phyloP scores from a whole-genome alignment of 1,140 invertebrate species.

The Choristoneura fumiferana region DNA sequence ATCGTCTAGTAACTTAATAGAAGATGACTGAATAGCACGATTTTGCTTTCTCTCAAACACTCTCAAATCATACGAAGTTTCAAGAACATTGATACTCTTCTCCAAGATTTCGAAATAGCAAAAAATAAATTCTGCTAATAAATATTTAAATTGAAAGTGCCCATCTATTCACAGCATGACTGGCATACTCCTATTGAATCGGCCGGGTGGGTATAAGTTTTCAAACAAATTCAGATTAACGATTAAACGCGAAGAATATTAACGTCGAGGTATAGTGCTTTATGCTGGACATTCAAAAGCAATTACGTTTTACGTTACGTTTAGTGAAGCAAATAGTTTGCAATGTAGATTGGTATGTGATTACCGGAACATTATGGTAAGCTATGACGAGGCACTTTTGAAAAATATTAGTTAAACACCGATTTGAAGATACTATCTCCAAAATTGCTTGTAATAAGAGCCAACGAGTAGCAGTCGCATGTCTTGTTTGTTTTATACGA shows the following conservation, averaged over 20 bases:
- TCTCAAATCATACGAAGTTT: too few relatives aligned
- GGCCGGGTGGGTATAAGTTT: slow-evolving; percentile 4
- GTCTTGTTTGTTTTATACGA: too few relatives aligned
- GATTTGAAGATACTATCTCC: neutral
- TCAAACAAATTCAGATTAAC: slow-evolving; percentile 21
- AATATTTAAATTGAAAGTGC: slow-evolving; percentile 12
- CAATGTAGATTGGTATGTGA: slow-evolving; percentile 20
- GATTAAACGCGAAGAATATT: slow-evolving; percentile 27
- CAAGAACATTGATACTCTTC: too few relatives aligned
- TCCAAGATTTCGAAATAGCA: too few relatives aligned
- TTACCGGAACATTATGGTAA: slow-evolving; percentile 14
- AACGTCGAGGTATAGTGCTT: slow-evolving; percentile 21
- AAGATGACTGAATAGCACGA: slow-evolving; percentile 9
- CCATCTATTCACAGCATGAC: neutral
- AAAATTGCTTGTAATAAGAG: neutral
- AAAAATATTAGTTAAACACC: slow-evolving; percentile 16
- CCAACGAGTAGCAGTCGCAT: neutral
- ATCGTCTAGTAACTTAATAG: neutral
- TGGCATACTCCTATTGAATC: slow-evolving; percentile 2
- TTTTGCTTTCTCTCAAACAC: slow-evolving; percentile 3
- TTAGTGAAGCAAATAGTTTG: slow-evolving; percentile 22
- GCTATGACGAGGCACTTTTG: slow-evolving; percentile 1
- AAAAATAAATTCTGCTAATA: too few relatives aligned
- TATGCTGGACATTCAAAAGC: slow-evolving; percentile 28
- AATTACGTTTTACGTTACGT: slow-evolving; percentile 21